Evolutionary conservation across 1,140 invertebrate genomes (phyloP), one percentile per base, ranked within the genome.

Genomic region (Pogonognathellus flavescens): DNA sequence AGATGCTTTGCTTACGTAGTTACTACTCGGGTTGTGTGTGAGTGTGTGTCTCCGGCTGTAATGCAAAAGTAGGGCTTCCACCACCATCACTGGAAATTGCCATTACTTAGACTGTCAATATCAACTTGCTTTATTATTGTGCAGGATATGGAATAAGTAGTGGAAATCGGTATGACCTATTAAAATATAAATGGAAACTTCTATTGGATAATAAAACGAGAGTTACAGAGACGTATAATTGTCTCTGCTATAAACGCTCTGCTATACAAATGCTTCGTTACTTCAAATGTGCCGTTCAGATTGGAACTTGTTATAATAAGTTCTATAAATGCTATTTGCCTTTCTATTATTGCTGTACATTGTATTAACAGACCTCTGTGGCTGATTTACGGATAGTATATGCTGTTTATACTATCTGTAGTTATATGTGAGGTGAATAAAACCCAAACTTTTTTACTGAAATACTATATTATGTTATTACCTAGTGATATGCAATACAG

Each of bases 181-280:
- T n/a, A 50, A 49, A 76, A 76, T 50, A 76, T 76, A 76, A 76
- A 76, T 76, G 41, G 41, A 50, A 18, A 50, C 41, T 50, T 16
- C 31, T 76, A 50, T 76, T 76, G 25, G 14, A 76, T 76, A 76
- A 76, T 76, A 76, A 76, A 76, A 76, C 11, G 70, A 76, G 59
- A 62, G 59, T 20, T 62, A 20, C 13, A 62, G 18, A 62, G 59
- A 62, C 14, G 49, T 76, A 49, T 31, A 13, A 70, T 25, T 70
- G 25, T 70, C 22, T n/a, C n/a, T 14, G 18, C 57, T 20, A 66
- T 66, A 22, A 13, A 66, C 25, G 14, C 25, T 25, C 22, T 13
- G 11, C 9, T n/a, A n/a, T n/a, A n/a, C n/a, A n/a, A n/a, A n/a
- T n/a, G n/a, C n/a, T n/a, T n/a, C n/a, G n/a, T n/a, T n/a, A n/a